Percentiles rank a stretch among this genome's conserved stretches.
phyloP scores from a whole-genome alignment of 2,113 vertebrate genomes.

The Misgurnus mizolepis region DNA sequence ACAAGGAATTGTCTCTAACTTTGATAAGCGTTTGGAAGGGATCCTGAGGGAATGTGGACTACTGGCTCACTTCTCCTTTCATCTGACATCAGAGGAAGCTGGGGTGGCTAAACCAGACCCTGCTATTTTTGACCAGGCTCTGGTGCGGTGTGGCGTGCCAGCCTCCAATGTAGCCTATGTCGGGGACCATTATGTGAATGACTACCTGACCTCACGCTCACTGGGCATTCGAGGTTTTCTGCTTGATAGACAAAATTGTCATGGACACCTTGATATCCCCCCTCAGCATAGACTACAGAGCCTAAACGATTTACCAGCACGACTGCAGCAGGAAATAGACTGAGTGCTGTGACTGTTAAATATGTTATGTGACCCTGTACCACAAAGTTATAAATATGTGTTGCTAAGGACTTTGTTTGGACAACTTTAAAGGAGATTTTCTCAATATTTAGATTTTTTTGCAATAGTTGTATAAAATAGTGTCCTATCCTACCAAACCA shows the following conservation, averaged over 20 bases:
- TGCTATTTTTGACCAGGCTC: constrained; percentile 80
- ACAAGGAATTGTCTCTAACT: constrained; percentile 89
- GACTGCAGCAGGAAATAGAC: constrained; percentile 62
- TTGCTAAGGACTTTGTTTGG: too few relatives aligned
- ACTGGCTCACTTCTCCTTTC: constrained; percentile 81
- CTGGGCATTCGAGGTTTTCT: constrained; percentile 85
- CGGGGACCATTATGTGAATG: constrained; percentile 83
- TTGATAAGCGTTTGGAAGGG: constrained; percentile 82
- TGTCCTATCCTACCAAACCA: too few relatives aligned
- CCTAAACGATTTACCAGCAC: constrained; percentile 67
- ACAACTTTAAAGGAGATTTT: too few relatives aligned
- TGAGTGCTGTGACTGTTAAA: background rate
- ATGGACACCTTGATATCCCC: constrained; percentile 56
- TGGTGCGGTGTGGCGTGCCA: constrained; percentile 67
- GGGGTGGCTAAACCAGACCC: constrained; percentile 82
- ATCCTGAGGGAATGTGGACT: constrained; percentile 78
- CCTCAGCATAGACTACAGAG: constrained; percentile 65
- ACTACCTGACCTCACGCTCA: constrained; percentile 81
- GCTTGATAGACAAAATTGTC: constrained; percentile 62
- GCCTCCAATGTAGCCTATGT: constrained; percentile 77
- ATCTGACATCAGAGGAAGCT: constrained; percentile 83
- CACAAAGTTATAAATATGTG: too few relatives aligned
- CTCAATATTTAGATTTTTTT: too few relatives aligned
- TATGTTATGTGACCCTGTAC: too few relatives aligned
- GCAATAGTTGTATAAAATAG: too few relatives aligned